Evolutionary conservation across 1,140 invertebrate species (phyloP), one percentile per base, ranked within the genome.

Genomic region (Pectinophora gossypiella): DNA sequence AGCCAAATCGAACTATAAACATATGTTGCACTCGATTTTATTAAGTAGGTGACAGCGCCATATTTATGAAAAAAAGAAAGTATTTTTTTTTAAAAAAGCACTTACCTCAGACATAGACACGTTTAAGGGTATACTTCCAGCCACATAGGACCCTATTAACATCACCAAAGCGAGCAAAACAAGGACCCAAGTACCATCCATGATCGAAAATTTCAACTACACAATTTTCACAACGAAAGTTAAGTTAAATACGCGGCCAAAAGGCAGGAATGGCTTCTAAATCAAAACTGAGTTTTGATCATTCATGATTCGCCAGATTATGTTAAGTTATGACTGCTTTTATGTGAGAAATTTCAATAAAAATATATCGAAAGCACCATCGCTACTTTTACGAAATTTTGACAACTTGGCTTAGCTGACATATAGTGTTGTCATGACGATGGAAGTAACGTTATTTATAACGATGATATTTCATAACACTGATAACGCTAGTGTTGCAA

Each of bases 61-160:
- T 2, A 15, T 40, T 40, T 16, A 6, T 7, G 7, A 5, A 2
- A 40, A 1, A 40, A 10, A 16, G 36, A 40, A 40, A 15, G 12
- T 12, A 27, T 27, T 6, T 6, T 6, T 27, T 40, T 16, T 38
- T 2, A 7, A 40, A 1, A 16, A 40, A 44, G 1, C 13, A 19
- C 68, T 70, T 91, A 98, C 98, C 94, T 99, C 97, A 38, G 97
- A 98, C 75, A 99, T 92, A 68, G 91, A 93, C 70, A 99, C 94
- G 51, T 97, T 93, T 56, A 99, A 88, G 19, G 98, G 98, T 67
- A 99, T 94, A 52, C 93, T 95, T 42, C 98, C 98, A 57, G 97
- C 93, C 20, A 98, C 78, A 88, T 97, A 99, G 53, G 97, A 98
- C 0, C 97, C 98, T 36, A 98, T 88, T 44, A 99, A 88, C 98